phyloP scores from a whole-genome alignment of 2,113 vertebrate genomes.

The Vimba vimba region DNA sequence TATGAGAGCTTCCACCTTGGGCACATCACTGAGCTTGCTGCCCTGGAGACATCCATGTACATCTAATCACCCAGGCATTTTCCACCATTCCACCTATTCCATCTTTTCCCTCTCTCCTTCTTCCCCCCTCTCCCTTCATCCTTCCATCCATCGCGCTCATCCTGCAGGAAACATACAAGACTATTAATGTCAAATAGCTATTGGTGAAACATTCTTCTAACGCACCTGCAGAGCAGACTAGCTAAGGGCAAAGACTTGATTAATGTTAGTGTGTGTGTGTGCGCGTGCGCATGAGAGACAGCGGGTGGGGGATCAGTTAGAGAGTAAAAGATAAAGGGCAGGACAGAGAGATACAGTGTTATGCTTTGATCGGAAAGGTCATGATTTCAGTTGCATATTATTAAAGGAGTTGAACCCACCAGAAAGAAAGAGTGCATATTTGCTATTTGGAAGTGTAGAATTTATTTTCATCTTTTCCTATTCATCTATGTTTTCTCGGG shows the following conservation, averaged over 20 bases:
- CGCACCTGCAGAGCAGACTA: conserved; percentile 24
- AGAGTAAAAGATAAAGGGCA: conserved; percentile 39
- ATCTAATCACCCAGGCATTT: conserved; percentile 11
- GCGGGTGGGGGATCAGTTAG: conserved; percentile 30
- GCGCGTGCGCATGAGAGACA: not conserved
- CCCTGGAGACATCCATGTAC: conserved; percentile 23
- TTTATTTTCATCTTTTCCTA: not conserved
- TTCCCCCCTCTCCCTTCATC: not conserved
- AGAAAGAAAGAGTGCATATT: not conserved
- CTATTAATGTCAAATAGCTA: conserved; percentile 51
- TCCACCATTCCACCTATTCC: not conserved
- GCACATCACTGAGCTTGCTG: not conserved
- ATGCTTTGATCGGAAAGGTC: conserved; percentile 32
- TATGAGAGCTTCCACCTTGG: conserved; percentile 34
- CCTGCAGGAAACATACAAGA: conserved; percentile 23
- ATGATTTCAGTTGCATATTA: conserved; percentile 21
- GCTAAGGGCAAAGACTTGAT: conserved; percentile 21
- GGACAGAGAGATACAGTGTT: conserved; percentile 24
- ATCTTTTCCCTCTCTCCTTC: not conserved
- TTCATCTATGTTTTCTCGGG: not conserved
- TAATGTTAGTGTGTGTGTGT: conserved; percentile 34
- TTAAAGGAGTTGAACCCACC: not conserved
- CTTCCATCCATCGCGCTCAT: conserved; percentile 21
- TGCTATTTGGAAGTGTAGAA: not conserved
- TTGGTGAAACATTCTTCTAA: conserved; percentile 40